Percentiles rank a stretch among this genome's conserved stretches.
phyloP scores from a whole-genome alignment of 2,888 invertebrate genomes.

The Thymelicus acteon region DNA sequence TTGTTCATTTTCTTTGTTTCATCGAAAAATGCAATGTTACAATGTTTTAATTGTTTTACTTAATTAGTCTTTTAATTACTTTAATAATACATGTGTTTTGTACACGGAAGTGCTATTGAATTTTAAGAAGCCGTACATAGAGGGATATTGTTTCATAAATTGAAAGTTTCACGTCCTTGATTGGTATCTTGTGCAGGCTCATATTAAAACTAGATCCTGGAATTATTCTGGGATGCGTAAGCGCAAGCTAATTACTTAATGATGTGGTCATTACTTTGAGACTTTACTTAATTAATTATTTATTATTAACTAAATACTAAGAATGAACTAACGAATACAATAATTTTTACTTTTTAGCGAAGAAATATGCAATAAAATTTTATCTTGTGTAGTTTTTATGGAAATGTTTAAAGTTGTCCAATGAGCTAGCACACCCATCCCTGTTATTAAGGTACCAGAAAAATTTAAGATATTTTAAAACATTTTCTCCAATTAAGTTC shows the following conservation, averaged over 20 bases:
- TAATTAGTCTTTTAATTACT: constrained; percentile 17
- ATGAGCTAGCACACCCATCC: background rate
- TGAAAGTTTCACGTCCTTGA: constrained; percentile 42
- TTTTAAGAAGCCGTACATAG: constrained; percentile 41
- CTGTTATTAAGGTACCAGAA: background rate
- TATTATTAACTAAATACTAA: too few relatives aligned
- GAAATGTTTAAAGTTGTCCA: background rate
- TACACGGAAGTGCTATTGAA: constrained; percentile 39
- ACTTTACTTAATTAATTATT: too few relatives aligned
- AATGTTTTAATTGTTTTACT: constrained; percentile 13
- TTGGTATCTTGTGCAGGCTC: constrained; percentile 38
- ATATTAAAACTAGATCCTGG: background rate
- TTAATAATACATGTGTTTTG: constrained; percentile 9
- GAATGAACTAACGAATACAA: too few relatives aligned
- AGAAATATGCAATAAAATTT: too few relatives aligned
- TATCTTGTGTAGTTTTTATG: too few relatives aligned
- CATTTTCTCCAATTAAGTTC: constrained; percentile 45
- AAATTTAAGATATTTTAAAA: background rate
- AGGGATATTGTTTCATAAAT: constrained; percentile 38
- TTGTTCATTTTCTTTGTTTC: background rate
- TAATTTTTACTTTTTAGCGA: too few relatives aligned
- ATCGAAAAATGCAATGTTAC: constrained; percentile 13
- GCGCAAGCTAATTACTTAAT: too few relatives aligned
- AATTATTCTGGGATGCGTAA: too few relatives aligned
- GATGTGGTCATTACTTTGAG: too few relatives aligned